A percentile compares a stretch with the other conserved stretches of the same genome.
Conservation (phyloP, 2,797 vertebrate genomes). For the Ciconia nigra region DNA sequence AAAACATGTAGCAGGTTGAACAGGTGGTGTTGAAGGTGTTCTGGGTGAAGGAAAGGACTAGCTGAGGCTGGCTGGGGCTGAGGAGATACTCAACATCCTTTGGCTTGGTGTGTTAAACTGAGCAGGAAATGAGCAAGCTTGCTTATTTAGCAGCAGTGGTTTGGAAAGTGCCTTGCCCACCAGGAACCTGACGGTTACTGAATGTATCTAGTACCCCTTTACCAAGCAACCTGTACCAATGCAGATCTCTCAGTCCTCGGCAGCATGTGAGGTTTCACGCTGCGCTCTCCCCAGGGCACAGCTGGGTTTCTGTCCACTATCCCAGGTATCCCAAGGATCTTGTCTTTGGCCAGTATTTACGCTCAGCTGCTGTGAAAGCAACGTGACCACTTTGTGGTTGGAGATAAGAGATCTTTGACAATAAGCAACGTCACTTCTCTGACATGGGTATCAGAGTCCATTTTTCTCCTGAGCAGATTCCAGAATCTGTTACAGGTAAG, state of each 20-base stretch:
- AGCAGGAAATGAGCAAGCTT: neutral
- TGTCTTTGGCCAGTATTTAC: neutral
- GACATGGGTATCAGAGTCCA: neutral
- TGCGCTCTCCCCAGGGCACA: rapidly evolving
- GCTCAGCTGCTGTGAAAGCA: neutral
- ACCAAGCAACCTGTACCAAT: rapidly evolving
- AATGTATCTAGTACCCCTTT: neutral
- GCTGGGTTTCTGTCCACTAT: neutral
- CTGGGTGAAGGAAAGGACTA: neutral
- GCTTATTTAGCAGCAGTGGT: neutral
- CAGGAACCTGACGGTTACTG: neutral
- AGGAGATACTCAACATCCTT: neutral
- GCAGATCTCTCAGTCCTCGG: neutral
- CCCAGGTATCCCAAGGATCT: neutral
- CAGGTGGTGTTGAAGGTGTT: constrained; percentile 33
- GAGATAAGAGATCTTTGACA: neutral
- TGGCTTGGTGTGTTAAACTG: neutral
- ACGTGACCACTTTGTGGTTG: neutral
- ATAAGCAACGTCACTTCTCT: neutral
- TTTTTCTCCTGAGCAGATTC: neutral
- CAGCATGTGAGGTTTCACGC: neutral
- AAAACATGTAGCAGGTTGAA: constrained; percentile 29
- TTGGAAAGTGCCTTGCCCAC: neutral
- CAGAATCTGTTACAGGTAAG: neutral
- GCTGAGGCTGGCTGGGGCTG: neutral